Base-by-base conservation (phyloP, 2,888 invertebrate genomes). In the Melipona bicolor region DNA sequence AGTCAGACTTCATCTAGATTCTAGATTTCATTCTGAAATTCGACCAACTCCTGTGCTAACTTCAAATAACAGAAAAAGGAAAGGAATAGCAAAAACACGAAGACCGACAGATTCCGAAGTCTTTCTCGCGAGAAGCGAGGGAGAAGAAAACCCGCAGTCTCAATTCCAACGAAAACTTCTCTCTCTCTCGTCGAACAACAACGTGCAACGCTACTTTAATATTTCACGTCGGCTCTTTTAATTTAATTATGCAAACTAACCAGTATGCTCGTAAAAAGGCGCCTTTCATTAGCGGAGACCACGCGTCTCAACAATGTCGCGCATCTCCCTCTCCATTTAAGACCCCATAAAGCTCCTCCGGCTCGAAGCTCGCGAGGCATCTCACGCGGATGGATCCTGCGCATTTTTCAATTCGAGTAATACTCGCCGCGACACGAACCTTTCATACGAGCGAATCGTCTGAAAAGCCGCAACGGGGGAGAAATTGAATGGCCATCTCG, bases 401-500 rank as follows among this genome's bases (percentile, higher is more conserved):
- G 24, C 59, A 81, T 81, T 81, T 81, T 81, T 81, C 59, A 80
- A 50, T 64, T 27, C 73, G 62, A 32, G 59, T 67, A 71, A 74
- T 74, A 64, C 54, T 59, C 65, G 70, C 77, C 52, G 52, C 62
- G 69, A 52, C 56, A 65, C 82, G 83, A 71, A 54, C 43, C 70
- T 67, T 67, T 75, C 70, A 65, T 82, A 82, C 65, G 65, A 70
- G 49, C n/a, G 65, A 54, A 67, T 56, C 69, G 83, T 67, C 67
- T 49, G 84, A 67, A 83, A 59, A 49, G 50, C 54, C 76, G 65
- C 84, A 67, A 54, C 82, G 59, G 52, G 61, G 80, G 54, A 36
- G 82, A 83, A 43, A 83, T 71, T 67, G 82, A 83, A 83, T 62
- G 77, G 50, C 82, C 83, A 36, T 83, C 61, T 61, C 82, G 24